Percentiles rank a stretch among this genome's conserved stretches.
Conservation (phyloP, 2,797 vertebrate species). For the Mus spretus region DNA sequence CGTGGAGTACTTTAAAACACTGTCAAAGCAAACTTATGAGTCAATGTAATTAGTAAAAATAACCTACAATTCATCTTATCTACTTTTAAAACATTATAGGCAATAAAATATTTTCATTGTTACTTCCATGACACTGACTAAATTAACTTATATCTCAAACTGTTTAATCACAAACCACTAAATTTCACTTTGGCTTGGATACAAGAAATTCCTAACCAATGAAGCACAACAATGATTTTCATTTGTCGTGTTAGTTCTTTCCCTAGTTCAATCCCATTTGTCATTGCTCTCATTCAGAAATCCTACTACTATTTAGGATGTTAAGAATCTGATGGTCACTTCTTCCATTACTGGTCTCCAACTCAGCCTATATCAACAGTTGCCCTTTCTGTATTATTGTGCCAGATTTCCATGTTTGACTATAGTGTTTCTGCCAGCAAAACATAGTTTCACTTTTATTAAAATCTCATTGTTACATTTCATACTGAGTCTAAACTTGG, state of each 20-base stretch:
- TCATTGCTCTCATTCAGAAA: constrained; percentile 4
- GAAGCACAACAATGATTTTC: neutral
- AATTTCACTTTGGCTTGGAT: neutral
- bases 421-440: neutral
- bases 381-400: neutral
- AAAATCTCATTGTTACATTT: neutral
- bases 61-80: neutral
- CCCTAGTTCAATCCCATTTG: neutral
- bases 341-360: neutral
- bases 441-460: neutral
- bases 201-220: neutral
- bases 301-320: constrained; percentile 27
- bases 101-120: neutral
- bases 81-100: neutral
- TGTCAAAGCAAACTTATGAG: neutral
- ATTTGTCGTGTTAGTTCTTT: constrained; percentile 27
- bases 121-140: constrained; percentile 6
- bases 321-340: neutral
- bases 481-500: neutral
- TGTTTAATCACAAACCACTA: constrained; percentile 8
- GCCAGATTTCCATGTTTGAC: neutral
- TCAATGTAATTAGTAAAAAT: neutral
- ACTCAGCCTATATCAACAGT: neutral
- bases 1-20: neutral
- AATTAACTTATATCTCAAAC: constrained; percentile 49